These are phyloP conservation scores for Phoxinus phoxinus DNA, from an alignment of 2,113 vertebrate species.

Conservation along the genomic window DNA sequence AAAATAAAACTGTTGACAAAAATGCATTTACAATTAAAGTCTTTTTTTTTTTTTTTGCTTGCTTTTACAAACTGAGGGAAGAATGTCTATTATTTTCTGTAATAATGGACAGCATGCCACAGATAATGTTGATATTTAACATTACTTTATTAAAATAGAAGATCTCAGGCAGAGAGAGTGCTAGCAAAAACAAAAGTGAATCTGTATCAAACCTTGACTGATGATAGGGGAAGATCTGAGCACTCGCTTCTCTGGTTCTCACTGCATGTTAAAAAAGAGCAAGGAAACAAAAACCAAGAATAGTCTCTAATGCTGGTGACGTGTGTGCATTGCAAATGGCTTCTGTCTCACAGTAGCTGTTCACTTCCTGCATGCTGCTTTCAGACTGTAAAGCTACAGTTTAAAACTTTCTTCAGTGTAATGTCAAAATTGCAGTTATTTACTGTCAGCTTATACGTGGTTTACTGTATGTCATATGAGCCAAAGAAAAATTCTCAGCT, in stretches of 20 bases:
- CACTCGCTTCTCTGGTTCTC: not conserved
- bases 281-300: not conserved
- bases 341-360: constrained; percentile 49
- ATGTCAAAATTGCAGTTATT: not conserved
- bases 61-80: not conserved
- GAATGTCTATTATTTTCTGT: not conserved
- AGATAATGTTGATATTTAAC: not conserved
- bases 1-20: too few relatives aligned
- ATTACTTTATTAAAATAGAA: not conserved
- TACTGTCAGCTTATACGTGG: constrained; percentile 38
- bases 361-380: constrained; percentile 44
- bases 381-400: not conserved
- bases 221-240: not conserved
- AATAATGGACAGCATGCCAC: not conserved
- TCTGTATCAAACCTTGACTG: not conserved
- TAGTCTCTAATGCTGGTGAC: not conserved
- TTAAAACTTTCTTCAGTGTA: not conserved
- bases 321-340: constrained; percentile 58
- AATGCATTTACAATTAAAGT: too few relatives aligned
- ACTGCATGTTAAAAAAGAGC: constrained; percentile 21
- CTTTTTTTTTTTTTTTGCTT: not conserved
- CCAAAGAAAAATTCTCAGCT: not conserved
- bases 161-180: not conserved
- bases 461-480: not conserved
- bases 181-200: not conserved